Conservation (phyloP, 2,888 invertebrate species). For the Apotomis turbidana region DNA sequence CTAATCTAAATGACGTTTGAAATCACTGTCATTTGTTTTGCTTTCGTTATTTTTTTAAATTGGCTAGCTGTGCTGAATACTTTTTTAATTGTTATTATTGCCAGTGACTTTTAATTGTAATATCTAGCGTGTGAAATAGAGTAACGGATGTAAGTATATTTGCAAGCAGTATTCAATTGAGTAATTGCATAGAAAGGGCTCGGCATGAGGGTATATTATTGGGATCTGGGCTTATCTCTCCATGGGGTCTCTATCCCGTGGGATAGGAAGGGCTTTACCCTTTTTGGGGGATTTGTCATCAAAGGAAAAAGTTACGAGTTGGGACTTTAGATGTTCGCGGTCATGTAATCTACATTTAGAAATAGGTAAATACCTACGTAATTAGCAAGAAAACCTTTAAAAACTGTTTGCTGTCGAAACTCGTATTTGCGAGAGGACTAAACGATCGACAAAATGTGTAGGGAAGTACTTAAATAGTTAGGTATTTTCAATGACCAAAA, state of each 20-base stretch:
- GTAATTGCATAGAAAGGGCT: conserved; percentile 68
- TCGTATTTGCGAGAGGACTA: background rate
- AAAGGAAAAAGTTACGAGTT: conserved; percentile 27
- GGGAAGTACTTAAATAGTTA: too few relatives aligned
- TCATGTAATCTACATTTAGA: conserved; percentile 20
- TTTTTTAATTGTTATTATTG: too few relatives aligned
- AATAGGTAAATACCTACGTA: background rate
- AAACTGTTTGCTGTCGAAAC: background rate
- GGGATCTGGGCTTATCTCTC: conserved; percentile 69
- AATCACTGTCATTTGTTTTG: conserved; percentile 1
- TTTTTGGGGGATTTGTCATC: conserved; percentile 51
- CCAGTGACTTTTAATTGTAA: conserved; percentile 17
- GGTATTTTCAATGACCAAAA: background rate
- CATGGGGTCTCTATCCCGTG: conserved; percentile 79
- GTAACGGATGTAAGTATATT: conserved; percentile 23
- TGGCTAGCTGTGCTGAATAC: background rate
- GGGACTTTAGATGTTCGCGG: conserved; percentile 12
- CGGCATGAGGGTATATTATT: conserved; percentile 79
- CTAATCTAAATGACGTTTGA: conserved; percentile 3
- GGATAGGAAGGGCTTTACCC: conserved; percentile 68
- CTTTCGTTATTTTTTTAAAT: conserved; percentile 15
- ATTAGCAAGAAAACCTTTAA: background rate
- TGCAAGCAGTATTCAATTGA: conserved; percentile 46
- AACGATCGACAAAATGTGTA: background rate
- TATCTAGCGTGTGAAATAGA: conserved; percentile 33